These are phyloP conservation scores for Diadumene lineata DNA, from an alignment of 92 coral and sea anemone genomes.

Conservation along the genomic window DNA sequence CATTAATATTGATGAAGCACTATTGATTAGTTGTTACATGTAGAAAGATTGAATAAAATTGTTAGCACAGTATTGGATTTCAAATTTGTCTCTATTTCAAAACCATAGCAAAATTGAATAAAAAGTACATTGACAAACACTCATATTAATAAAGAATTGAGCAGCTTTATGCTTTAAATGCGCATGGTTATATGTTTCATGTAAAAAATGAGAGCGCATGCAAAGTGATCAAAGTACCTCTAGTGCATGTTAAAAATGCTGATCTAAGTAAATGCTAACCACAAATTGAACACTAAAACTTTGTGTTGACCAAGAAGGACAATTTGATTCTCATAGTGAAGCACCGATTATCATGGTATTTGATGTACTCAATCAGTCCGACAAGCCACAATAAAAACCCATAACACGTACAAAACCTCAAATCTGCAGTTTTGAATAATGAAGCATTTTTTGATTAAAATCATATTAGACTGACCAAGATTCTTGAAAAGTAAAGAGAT, in stretches of 20 bases:
- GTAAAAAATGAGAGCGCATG: background rate
- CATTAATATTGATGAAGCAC: too few relatives aligned
- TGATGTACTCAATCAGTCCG: background rate
- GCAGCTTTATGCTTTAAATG: too few relatives aligned
- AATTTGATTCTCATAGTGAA: background rate
- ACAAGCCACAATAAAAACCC: background rate
- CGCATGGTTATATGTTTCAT: too few relatives aligned
- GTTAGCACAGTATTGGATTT: too few relatives aligned
- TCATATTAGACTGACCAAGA: background rate
- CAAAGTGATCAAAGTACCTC: background rate
- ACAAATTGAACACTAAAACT: background rate
- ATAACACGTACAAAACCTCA: background rate
- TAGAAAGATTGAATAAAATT: too few relatives aligned
- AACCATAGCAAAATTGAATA: too few relatives aligned
- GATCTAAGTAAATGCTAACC: background rate
- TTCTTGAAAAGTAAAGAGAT: background rate
- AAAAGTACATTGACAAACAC: too few relatives aligned
- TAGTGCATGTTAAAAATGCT: background rate
- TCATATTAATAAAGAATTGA: too few relatives aligned
- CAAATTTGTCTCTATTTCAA: too few relatives aligned
- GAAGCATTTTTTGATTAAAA: background rate
- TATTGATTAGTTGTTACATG: too few relatives aligned
- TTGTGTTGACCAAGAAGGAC: background rate
- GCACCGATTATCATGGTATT: background rate
- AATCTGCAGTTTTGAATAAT: background rate